Evolutionary conservation across 2,797 vertebrate species (phyloP).

Genomic region (Tragelaphus eurycerus): DNA sequence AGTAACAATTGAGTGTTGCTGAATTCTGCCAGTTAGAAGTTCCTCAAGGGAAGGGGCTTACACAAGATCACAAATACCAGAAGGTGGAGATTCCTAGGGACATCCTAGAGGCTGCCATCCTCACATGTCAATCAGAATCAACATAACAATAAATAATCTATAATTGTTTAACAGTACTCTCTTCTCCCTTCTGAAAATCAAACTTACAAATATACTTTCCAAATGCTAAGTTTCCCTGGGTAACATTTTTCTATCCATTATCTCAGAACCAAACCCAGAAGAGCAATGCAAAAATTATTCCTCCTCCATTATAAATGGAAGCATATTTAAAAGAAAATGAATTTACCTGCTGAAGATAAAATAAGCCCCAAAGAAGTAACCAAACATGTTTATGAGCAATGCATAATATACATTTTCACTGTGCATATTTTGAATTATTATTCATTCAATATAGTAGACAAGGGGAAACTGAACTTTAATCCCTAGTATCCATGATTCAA

Average conservation of each 20-base stretch:
- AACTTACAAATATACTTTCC: not conserved
- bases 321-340: not conserved
- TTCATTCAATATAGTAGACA: not conserved
- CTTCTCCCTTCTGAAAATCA: not conserved
- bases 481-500: not conserved
- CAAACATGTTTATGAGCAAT: not conserved
- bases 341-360: not conserved
- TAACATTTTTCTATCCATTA: not conserved
- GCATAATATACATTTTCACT: not conserved
- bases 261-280: not conserved
- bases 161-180: not conserved
- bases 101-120: not conserved
- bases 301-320: not conserved
- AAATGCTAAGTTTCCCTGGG: not conserved
- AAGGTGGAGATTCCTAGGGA: not conserved
- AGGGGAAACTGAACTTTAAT: not conserved
- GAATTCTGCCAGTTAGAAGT: not conserved
- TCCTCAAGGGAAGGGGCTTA: not conserved
- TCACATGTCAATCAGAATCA: not conserved
- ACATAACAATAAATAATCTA: not conserved
- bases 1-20: not conserved
- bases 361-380: not conserved
- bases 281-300: not conserved
- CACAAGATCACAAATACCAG: not conserved
- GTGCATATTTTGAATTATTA: not conserved